These are phyloP conservation scores for Parascotia fuliginaria DNA, from an alignment of 2,888 invertebrate species.

Conservation along the genomic window DNA sequence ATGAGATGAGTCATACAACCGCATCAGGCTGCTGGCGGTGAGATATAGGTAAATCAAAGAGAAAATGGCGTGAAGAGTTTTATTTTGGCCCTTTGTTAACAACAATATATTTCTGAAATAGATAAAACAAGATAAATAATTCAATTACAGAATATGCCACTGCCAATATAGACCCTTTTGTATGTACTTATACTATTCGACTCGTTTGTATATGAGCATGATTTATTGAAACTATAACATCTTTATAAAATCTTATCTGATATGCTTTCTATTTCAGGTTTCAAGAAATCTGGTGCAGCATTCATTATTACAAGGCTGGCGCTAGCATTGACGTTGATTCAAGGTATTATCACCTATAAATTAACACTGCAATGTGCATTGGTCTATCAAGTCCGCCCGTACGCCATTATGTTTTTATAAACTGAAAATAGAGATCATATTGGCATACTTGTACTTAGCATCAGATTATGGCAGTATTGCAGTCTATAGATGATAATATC, in stretches of 20 bases:
- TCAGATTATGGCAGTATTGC: conserved; percentile 13
- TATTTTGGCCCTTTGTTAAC: conserved; percentile 73
- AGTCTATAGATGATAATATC: conserved; percentile 20
- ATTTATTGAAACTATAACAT: conserved; percentile 48
- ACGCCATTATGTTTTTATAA: conserved; percentile 6
- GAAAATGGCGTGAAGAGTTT: conserved; percentile 80
- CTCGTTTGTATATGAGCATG: conserved; percentile 41
- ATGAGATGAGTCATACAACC: too few species aligned
- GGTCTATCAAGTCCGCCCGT: conserved; percentile 12
- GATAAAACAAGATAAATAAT: conserved; percentile 51
- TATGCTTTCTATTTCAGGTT: conserved; percentile 45
- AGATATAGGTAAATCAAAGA: conserved; percentile 22
- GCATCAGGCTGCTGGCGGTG: too few species aligned
- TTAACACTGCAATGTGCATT: conserved; percentile 7
- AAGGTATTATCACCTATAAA: conserved; percentile 13
- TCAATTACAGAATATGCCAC: conserved; percentile 44
- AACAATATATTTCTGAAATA: conserved; percentile 67
- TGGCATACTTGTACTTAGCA: conserved; percentile 16
- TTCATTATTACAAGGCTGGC: conserved; percentile 5
- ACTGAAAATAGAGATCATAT: conserved; percentile 33
- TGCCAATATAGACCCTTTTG: conserved; percentile 36
- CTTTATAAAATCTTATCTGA: conserved; percentile 46
- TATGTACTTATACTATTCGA: conserved; percentile 27
- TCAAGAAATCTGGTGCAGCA: conserved; percentile 22
- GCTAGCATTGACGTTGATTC: conserved; percentile 19